These are phyloP conservation scores for Typhlichthys subterraneus DNA, from an alignment of 2,797 vertebrate genomes.

Conservation along the genomic window DNA sequence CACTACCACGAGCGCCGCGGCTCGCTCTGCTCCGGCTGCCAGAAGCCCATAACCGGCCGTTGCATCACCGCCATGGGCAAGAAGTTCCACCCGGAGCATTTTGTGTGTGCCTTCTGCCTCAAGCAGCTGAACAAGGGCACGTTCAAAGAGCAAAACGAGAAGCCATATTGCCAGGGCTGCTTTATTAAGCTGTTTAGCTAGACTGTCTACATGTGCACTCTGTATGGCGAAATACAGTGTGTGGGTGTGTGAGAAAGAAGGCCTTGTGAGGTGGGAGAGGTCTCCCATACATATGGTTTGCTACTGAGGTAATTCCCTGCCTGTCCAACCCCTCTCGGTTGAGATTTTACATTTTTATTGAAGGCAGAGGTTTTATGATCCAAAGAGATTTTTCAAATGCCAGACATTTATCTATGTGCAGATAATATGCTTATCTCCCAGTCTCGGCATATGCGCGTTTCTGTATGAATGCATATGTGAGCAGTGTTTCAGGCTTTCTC, in stretches of 20 bases:
- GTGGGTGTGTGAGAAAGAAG: slow-evolving; percentile 23
- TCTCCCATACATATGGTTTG: slow-evolving; percentile 24
- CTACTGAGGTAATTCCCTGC: slow-evolving; percentile 33
- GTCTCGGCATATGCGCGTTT: slow-evolving; percentile 17
- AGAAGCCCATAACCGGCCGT: slow-evolving; percentile 96
- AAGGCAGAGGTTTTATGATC: slow-evolving; percentile 51
- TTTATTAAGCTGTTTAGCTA: slow-evolving; percentile 95
- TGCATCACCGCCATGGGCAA: slow-evolving; percentile 97
- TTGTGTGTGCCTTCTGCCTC: slow-evolving; percentile 95
- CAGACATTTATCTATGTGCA: slow-evolving; percentile 42
- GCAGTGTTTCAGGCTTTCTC: slow-evolving; percentile 15
- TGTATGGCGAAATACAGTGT: slow-evolving; percentile 26
- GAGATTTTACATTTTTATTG: slow-evolving; percentile 57
- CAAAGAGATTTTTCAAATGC: slow-evolving; percentile 68
- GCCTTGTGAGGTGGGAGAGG: slow-evolving; percentile 12
- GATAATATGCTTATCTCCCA: slow-evolving; percentile 7
- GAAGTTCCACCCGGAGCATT: slow-evolving; percentile 97
- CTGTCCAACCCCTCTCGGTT: slow-evolving; percentile 50
- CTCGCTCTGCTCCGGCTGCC: slow-evolving; percentile 93
- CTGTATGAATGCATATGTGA: slow-evolving; percentile 18
- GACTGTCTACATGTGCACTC: slow-evolving; percentile 30
- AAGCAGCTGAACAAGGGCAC: slow-evolving; percentile 98
- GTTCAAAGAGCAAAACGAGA: slow-evolving; percentile 97
- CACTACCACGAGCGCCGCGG: slow-evolving; percentile 93
- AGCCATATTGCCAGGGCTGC: slow-evolving; percentile 96